Evolutionary conservation across 2,888 invertebrate genomes (phyloP).

Genomic region (Craniophora ligustri): DNA sequence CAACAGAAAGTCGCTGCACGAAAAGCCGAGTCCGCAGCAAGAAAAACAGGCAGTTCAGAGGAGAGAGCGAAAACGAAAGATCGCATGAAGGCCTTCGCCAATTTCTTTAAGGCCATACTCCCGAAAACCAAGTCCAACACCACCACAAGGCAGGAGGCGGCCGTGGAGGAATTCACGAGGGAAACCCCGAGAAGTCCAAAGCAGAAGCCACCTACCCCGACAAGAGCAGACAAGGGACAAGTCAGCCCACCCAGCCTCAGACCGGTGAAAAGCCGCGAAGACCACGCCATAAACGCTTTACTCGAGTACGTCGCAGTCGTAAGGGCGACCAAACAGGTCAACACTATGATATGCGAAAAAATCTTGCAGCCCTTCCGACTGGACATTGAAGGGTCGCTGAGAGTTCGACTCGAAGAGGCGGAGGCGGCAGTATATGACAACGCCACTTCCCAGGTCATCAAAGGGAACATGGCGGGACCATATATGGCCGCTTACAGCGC

Average conservation of each 20-base stretch:
- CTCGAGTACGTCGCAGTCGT: constrained; percentile 20
- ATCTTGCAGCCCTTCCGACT: constrained; percentile 3
- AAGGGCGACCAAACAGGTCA: constrained; percentile 12
- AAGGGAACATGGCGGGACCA: constrained; percentile 11
- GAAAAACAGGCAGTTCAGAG: too few relatives aligned
- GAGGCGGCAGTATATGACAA: constrained; percentile 35
- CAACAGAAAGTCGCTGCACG: too few relatives aligned
- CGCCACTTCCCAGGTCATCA: constrained; percentile 5
- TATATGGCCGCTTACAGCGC: constrained; percentile 32
- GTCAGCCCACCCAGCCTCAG: constrained; percentile 7
- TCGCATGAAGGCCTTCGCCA: too few relatives aligned
- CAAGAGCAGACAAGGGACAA: constrained; percentile 28
- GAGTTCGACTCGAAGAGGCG: constrained; percentile 20
- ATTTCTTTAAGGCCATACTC: too few relatives aligned
- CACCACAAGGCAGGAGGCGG: not conserved
- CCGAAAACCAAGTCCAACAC: not conserved
- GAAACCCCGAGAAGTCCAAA: not conserved
- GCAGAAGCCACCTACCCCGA: not conserved
- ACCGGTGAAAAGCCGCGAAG: not conserved
- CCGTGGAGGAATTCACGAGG: not conserved
- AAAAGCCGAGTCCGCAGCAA: too few relatives aligned
- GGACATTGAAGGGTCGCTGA: not conserved
- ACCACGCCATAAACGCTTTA: constrained; percentile 24
- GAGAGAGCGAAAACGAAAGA: too few relatives aligned
- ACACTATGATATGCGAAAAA: constrained; percentile 7